Conservation (phyloP, 2,888 invertebrate genomes). For the Melitaea athalia region DNA sequence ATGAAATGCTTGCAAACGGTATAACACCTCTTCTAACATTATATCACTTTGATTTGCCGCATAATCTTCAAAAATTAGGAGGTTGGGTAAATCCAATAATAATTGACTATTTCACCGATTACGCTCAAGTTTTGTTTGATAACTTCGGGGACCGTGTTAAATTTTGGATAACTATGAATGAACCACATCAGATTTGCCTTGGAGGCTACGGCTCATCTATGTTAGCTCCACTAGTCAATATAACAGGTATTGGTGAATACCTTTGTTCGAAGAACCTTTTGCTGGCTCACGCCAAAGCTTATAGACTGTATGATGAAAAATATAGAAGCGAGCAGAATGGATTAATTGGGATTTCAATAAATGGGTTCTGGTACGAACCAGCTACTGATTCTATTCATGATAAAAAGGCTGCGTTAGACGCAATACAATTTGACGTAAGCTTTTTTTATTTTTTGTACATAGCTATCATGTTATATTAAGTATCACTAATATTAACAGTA, state of each 20-base stretch:
- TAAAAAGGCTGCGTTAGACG: conserved; percentile 74
- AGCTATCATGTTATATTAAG: too few species aligned
- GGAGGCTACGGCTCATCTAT: conserved; percentile 68
- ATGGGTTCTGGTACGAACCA: conserved; percentile 76
- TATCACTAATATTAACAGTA: too few species aligned
- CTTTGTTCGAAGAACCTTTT: conserved; percentile 76
- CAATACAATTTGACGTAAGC: conserved; percentile 79
- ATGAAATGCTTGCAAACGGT: conserved; percentile 63
- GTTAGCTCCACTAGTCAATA: conserved; percentile 61
- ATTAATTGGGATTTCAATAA: conserved; percentile 60
- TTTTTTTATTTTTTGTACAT: neutral
- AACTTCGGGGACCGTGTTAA: conserved; percentile 78
- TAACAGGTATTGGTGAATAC: conserved; percentile 75
- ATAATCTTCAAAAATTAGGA: conserved; percentile 78
- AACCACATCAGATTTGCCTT: conserved; percentile 71
- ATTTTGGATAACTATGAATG: conserved; percentile 84
- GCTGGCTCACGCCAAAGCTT: conserved; percentile 81
- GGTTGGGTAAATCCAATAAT: conserved; percentile 79
- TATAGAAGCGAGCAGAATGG: conserved; percentile 60
- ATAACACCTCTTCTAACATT: conserved; percentile 83
- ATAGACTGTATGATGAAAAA: conserved; percentile 68
- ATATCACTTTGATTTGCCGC: conserved; percentile 82
- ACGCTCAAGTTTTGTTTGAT: conserved; percentile 68
- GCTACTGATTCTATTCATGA: conserved; percentile 71
- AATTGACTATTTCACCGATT: conserved; percentile 75